Evolutionary conservation across 2,113 vertebrate genomes (phyloP).

Genomic region (Nibea albiflora): DNA sequence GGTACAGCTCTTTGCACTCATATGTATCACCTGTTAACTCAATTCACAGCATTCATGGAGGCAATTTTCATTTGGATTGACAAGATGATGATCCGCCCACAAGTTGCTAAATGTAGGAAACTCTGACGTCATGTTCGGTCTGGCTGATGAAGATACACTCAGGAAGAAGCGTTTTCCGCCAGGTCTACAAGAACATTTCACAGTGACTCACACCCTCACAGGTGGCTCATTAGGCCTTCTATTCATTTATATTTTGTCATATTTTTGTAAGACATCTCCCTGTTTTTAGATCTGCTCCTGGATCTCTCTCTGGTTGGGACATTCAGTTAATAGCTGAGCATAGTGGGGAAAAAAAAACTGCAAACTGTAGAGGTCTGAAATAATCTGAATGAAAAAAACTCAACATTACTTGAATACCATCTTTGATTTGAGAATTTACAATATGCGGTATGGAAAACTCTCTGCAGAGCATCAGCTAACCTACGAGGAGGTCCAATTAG

Average conservation of each 20-base stretch:
- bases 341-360: neutral
- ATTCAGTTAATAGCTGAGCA: neutral
- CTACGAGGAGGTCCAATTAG: slow-evolving; percentile 10
- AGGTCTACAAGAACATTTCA: too few relatives aligned
- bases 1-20: too few relatives aligned
- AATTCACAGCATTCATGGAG: too few relatives aligned
- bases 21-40: too few relatives aligned
- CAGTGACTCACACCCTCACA: too few relatives aligned
- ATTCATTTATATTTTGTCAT: neutral
- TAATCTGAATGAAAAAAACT: neutral
- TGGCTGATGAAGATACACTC: too few relatives aligned
- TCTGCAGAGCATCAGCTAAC: slow-evolving; percentile 5
- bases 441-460: neutral
- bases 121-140: too few relatives aligned
- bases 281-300: neutral
- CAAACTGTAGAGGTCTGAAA: neutral
- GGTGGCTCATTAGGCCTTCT: neutral
- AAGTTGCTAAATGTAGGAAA: too few relatives aligned
- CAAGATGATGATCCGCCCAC: too few relatives aligned
- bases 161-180: too few relatives aligned
- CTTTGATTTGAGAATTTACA: neutral
- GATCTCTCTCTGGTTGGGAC: too few relatives aligned
- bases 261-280: neutral
- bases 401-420: neutral
- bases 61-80: too few relatives aligned